These are phyloP conservation scores for Thymelicus sylvestris DNA, from an alignment of 2,888 invertebrate species.

Conservation along the genomic window DNA sequence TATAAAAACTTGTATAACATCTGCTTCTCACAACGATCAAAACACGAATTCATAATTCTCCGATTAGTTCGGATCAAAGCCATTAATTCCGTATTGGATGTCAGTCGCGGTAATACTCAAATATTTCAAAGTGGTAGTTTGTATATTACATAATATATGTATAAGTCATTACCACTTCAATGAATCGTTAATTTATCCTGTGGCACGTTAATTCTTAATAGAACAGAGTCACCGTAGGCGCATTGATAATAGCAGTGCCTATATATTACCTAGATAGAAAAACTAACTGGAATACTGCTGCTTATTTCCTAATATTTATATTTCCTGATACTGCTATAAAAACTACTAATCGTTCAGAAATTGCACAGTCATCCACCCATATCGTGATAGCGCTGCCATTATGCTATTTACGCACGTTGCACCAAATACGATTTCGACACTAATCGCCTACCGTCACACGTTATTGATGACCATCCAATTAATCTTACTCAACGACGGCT, in stretches of 20 bases:
- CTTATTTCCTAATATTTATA: too few species aligned
- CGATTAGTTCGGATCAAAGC: neutral
- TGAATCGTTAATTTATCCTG: too few species aligned
- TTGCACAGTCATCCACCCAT: neutral
- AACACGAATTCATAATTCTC: neutral
- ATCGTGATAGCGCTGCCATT: neutral
- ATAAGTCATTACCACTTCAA: too few species aligned
- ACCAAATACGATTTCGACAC: conserved; percentile 26
- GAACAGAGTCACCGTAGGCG: too few species aligned
- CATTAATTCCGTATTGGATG: neutral
- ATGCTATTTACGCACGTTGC: conserved; percentile 11
- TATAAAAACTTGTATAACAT: conserved; percentile 2
- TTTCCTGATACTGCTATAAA: too few species aligned
- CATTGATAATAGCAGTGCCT: too few species aligned
- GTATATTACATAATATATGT: neutral
- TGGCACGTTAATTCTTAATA: too few species aligned
- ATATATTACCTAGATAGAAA: too few species aligned
- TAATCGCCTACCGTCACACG: conserved; percentile 46
- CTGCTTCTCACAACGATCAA: neutral
- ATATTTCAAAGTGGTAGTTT: neutral
- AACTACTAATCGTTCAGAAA: too few species aligned
- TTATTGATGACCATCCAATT: conserved; percentile 55
- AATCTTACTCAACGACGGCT: conserved; percentile 51
- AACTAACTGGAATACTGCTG: too few species aligned
- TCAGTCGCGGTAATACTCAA: neutral